Conservation (phyloP, 1,140 invertebrate species). For the Bombus superbus region DNA sequence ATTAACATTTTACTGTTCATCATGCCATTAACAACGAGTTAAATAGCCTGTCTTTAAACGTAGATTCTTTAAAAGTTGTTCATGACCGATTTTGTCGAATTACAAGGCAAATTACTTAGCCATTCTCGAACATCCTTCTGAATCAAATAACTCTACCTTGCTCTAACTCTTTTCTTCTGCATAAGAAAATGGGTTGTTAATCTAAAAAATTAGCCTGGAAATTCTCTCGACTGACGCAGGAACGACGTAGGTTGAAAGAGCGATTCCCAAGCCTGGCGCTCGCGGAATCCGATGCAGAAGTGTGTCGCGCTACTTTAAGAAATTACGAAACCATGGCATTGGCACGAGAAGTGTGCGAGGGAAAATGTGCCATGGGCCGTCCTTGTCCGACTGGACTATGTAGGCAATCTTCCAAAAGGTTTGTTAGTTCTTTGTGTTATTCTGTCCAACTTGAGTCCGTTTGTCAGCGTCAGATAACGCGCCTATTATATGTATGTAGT, state of each 20-base stretch:
- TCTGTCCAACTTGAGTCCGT: neutral
- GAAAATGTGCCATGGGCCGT: slow-evolving; percentile 91
- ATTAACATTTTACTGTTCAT: too few species aligned
- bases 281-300: slow-evolving; percentile 88
- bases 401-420: slow-evolving; percentile 83
- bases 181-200: neutral
- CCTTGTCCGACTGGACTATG: slow-evolving; percentile 91
- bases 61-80: too few species aligned
- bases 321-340: slow-evolving; percentile 91
- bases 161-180: too few species aligned
- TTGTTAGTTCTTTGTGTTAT: slow-evolving; percentile 40
- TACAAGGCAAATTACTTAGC: too few species aligned
- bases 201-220: neutral
- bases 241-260: slow-evolving; percentile 91
- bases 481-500: neutral
- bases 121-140: too few species aligned
- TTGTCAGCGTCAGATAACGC: neutral
- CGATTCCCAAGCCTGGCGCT: slow-evolving; percentile 91
- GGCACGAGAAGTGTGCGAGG: slow-evolving; percentile 91
- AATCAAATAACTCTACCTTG: too few species aligned
- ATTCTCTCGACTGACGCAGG: slow-evolving; percentile 82
- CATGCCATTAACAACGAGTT: too few species aligned
- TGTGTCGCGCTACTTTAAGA: slow-evolving; percentile 89
- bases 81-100: too few species aligned
- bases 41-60: too few species aligned